A percentile compares a stretch with the other conserved stretches of the same genome.
phyloP scores from a whole-genome alignment of 2,113 vertebrate genomes.

The Pholis gunnellus region DNA sequence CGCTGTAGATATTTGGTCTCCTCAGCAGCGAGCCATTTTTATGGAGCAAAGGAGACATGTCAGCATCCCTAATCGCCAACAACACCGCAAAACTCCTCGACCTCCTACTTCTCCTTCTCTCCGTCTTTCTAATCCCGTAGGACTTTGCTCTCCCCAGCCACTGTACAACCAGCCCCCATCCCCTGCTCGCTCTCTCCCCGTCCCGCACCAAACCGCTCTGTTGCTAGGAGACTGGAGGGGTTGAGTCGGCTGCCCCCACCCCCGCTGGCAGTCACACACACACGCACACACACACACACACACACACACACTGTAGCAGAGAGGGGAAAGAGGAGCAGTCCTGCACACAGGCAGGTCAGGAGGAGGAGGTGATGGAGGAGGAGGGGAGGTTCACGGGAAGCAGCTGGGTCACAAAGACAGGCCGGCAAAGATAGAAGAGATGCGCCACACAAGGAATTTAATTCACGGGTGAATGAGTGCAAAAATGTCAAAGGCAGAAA shows the following conservation, averaged over 20 bases:
- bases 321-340: slow-evolving; percentile 76
- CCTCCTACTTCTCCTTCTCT: slow-evolving; percentile 65
- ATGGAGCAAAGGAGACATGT: slow-evolving; percentile 74
- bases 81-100: slow-evolving; percentile 72
- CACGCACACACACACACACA: slow-evolving; percentile 44
- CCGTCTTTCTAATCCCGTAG: slow-evolving; percentile 78
- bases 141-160: slow-evolving; percentile 82
- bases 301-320: slow-evolving; percentile 45
- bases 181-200: slow-evolving; percentile 75
- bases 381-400: slow-evolving; percentile 60
- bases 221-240: slow-evolving; percentile 89
- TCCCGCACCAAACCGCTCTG: slow-evolving; percentile 88
- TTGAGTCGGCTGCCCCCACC: slow-evolving; percentile 85
- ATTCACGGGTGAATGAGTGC: slow-evolving; percentile 21
- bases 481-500: slow-evolving; percentile 14
- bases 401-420: slow-evolving; percentile 84
- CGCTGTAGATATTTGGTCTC: slow-evolving; percentile 74
- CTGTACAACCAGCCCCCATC: slow-evolving; percentile 82
- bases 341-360: slow-evolving; percentile 80
- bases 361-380: slow-evolving; percentile 55
- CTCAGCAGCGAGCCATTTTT: slow-evolving; percentile 67
- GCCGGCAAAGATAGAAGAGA: slow-evolving; percentile 59
- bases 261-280: slow-evolving; percentile 81
- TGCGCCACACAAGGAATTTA: slow-evolving; percentile 64
- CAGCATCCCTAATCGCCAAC: slow-evolving; percentile 75